phyloP scores from a whole-genome alignment of 2,888 invertebrate genomes.

The Standfussiana lucernea region DNA sequence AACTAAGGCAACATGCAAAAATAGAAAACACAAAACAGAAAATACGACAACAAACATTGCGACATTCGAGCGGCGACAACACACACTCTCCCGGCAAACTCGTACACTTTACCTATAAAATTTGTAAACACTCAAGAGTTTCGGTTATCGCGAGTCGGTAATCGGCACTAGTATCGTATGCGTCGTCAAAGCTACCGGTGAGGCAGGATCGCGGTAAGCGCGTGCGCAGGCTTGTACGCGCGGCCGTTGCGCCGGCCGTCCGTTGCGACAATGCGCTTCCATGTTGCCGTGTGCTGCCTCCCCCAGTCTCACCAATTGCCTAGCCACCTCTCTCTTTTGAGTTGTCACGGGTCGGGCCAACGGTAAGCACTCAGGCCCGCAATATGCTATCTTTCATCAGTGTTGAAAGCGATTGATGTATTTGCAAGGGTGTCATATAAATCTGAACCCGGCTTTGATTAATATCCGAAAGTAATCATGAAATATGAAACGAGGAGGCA shows the following conservation, averaged over 20 bases:
- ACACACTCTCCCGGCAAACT: conserved; percentile 62
- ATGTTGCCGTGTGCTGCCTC: conserved; percentile 80
- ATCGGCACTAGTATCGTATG: conserved; percentile 67
- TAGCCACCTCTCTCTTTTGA: conserved; percentile 90
- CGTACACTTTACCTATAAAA: conserved; percentile 74
- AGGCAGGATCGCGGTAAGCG: conserved; percentile 70
- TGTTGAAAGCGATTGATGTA: conserved; percentile 62
- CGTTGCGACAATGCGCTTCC: conserved; percentile 88
- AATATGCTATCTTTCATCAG: conserved; percentile 66
- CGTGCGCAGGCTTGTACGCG: conserved; percentile 82
- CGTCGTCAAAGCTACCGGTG: conserved; percentile 64
- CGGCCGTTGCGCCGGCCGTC: conserved; percentile 87
- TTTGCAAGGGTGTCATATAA: conserved; percentile 56
- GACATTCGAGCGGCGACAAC: conserved; percentile 72
- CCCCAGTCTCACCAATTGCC: conserved; percentile 83
- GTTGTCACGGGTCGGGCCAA: conserved; percentile 77
- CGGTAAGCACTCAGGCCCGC: conserved; percentile 72
- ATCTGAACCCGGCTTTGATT: conserved; percentile 34
- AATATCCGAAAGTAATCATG: conserved; percentile 34
- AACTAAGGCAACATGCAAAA: conserved; percentile 55
- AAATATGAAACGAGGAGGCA: conserved; percentile 11
- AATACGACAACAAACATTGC: conserved; percentile 67
- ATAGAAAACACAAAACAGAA: conserved; percentile 57
- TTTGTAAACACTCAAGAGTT: conserved; percentile 72
- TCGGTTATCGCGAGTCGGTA: conserved; percentile 68